Evolutionary conservation across 2,113 vertebrate species (phyloP), one percentile per base, ranked within the genome.

Genomic region (Aythya baeri): DNA sequence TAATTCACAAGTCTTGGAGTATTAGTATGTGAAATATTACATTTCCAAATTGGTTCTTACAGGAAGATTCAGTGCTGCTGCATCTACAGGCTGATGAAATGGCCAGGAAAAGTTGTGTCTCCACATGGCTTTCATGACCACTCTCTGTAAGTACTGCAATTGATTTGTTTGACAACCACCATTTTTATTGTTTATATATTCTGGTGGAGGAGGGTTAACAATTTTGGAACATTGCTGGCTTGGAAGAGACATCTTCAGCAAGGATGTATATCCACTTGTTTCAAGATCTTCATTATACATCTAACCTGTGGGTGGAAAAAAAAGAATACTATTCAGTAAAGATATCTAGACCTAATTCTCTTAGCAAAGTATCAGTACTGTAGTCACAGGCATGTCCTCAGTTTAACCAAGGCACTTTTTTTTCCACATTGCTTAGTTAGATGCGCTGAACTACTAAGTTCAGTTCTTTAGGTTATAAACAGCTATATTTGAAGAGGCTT

Each of bases 41-140:
- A 46, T 23, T 85, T 74, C 29, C 18, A 71, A 52, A 86, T 43
- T 18, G 2, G 20, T 29, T 98, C 99, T 99, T 98, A 99, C 99
- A 75, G 99, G 99, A 81, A 99, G 97, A 68, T 98, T 96, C 49
- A 99, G 97, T 15, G 96, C 97, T 80, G 98, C 98, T 36, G 99
- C 99, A 96, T 99, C 99, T n/a, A 99, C 99, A 58, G 99, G 99
- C 62, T 98, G 98, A 17, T 98, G 99, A 96, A 99, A 99, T 0
- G 99, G 99, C 99, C 99, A 99, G 7, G 99, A 99, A 58, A 99
- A 99, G 12, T 97, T 97, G 94, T 99, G 99, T 52, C 78, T 98
- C 99, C 98, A 99, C 76, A 99, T 75, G 18, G 98, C 97, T 98
- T 98, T 98, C 90, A 99, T 94, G 66, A 98, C 98, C 77, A 99